Conservation (phyloP, 2,888 invertebrate genomes). For the Myathropa florea region DNA sequence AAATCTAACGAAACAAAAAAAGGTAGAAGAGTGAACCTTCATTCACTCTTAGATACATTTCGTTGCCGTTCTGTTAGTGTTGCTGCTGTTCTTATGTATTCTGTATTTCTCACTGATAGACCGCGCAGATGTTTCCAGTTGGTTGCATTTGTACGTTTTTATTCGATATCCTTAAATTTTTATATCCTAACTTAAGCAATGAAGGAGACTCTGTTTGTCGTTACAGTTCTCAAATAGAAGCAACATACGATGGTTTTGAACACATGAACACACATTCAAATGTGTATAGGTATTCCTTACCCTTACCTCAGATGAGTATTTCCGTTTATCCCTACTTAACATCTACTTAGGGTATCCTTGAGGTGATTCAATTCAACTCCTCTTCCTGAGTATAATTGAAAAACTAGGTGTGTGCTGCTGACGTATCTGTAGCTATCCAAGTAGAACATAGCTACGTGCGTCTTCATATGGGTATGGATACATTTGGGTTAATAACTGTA, state of each 20-base stretch:
- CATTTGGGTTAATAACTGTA: constrained; percentile 44
- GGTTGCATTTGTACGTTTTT: constrained; percentile 47
- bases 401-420: constrained; percentile 11
- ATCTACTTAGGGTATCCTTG: constrained; percentile 64
- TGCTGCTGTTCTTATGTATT: background rate
- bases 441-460: background rate
- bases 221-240: background rate
- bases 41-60: constrained; percentile 39
- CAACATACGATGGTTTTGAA: constrained; percentile 37
- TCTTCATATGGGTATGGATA: background rate
- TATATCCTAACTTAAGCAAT: background rate
- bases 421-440: constrained; percentile 3
- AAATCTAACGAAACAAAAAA: constrained; percentile 10
- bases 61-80: constrained; percentile 11
- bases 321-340: constrained; percentile 69
- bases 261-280: constrained; percentile 38
- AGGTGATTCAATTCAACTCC: constrained; percentile 62
- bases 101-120: constrained; percentile 52
- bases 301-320: constrained; percentile 36
- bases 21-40: constrained; percentile 2
- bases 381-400: constrained; percentile 40
- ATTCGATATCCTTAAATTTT: constrained; percentile 31
- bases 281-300: constrained; percentile 18
- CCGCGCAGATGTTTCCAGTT: constrained; percentile 67
- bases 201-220: background rate